Conservation (phyloP, 2,797 vertebrate species). For the Enteromius trimaculatus region DNA sequence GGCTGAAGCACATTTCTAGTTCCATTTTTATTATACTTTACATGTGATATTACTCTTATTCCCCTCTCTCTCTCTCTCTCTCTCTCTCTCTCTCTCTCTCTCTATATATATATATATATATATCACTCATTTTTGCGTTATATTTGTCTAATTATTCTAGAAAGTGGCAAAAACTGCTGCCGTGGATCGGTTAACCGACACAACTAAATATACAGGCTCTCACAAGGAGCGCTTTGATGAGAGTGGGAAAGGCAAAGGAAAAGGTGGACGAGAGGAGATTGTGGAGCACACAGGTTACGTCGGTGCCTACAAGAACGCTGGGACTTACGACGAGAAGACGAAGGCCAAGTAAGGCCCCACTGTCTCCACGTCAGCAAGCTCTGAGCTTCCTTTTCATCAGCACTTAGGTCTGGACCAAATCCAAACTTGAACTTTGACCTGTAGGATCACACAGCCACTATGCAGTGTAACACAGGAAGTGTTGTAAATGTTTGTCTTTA, state of each 20-base stretch:
- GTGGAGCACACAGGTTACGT: conserved; percentile 93
- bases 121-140: background rate
- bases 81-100: too few relatives aligned
- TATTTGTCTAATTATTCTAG: conserved; percentile 69
- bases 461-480: conserved; percentile 47
- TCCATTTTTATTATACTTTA: background rate
- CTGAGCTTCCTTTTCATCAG: conserved; percentile 46
- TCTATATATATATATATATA: background rate
- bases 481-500: conserved; percentile 46
- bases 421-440: conserved; percentile 64
- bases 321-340: conserved; percentile 87
- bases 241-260: conserved; percentile 88
- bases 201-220: conserved; percentile 91
- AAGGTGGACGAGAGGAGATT: conserved; percentile 88
- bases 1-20: background rate
- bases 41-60: background rate
- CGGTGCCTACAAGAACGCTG: conserved; percentile 88
- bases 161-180: conserved; percentile 86
- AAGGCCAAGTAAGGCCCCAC: conserved; percentile 77
- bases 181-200: conserved; percentile 90
- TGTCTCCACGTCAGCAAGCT: conserved; percentile 21
- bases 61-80: too few relatives aligned
- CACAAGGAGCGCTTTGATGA: conserved; percentile 94
- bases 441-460: conserved; percentile 24
- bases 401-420: conserved; percentile 69